phyloP scores from a whole-genome alignment of 1,140 invertebrate species.

The Euborellia annulipes region DNA sequence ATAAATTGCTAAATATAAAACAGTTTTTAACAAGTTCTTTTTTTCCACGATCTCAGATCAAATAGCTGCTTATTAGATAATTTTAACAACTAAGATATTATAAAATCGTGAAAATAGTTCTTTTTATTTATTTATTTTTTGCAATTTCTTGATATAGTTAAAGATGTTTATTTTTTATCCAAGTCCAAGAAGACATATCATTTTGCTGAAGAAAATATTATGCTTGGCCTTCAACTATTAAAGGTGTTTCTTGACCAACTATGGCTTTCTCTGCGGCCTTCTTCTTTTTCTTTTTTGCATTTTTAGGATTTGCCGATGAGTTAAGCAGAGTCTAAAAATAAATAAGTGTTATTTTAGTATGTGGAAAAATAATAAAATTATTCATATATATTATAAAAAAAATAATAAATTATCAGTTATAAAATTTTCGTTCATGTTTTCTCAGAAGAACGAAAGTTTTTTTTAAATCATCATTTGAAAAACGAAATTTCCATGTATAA shows the following conservation, averaged over 20 bases:
- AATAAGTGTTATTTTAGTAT: slow-evolving; percentile 5
- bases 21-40: background rate
- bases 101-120: too few relatives aligned
- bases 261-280: slow-evolving; percentile 38
- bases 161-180: too few relatives aligned
- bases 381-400: background rate
- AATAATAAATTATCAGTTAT: background rate
- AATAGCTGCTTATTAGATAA: too few relatives aligned
- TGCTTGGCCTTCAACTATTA: slow-evolving; percentile 46
- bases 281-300: slow-evolving; percentile 84
- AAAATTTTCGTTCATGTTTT: slow-evolving; percentile 2
- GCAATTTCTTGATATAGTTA: too few relatives aligned
- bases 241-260: slow-evolving; percentile 32
- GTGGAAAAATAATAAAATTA: background rate
- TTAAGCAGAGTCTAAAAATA: slow-evolving; percentile 48
- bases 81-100: too few relatives aligned
- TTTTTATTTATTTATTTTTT: too few relatives aligned
- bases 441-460: background rate
- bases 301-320: slow-evolving; percentile 56
- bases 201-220: slow-evolving; percentile 20
- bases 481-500: too few relatives aligned
- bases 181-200: background rate
- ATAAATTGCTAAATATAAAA: too few relatives aligned
- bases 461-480: too few relatives aligned
- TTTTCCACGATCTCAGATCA: too few relatives aligned